phyloP scores from a whole-genome alignment of 2,888 invertebrate genomes.

The Drosophila birchii region DNA sequence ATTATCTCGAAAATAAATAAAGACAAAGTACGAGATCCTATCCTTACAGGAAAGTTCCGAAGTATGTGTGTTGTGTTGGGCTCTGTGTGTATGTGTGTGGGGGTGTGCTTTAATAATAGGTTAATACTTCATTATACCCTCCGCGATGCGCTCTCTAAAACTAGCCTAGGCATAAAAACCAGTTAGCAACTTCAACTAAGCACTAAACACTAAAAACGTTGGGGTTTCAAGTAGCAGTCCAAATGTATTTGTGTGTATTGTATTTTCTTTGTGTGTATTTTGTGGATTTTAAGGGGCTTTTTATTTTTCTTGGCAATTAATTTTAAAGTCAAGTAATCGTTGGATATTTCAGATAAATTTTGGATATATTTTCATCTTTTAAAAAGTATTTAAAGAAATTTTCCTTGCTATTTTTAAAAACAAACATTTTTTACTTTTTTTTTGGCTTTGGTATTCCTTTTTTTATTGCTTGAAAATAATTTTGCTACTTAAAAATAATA shows the following conservation, averaged over 20 bases:
- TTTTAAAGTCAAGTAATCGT: background rate
- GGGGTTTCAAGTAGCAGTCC: conserved; percentile 83
- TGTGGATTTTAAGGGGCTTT: conserved; percentile 1
- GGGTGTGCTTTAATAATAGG: conserved; percentile 48
- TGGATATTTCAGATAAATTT: background rate
- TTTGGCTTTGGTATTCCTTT: background rate
- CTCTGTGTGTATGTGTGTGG: conserved; percentile 12
- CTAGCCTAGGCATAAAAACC: conserved; percentile 65
- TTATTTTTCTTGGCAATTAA: background rate
- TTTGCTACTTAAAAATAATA: conserved; percentile 8
- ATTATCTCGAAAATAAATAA: conserved; percentile 54
- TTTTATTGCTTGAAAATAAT: background rate
- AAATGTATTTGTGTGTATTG: conserved; percentile 42
- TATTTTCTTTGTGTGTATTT: conserved; percentile 3
- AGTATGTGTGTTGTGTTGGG: conserved; percentile 52
- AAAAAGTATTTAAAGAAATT: background rate
- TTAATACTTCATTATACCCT: conserved; percentile 63
- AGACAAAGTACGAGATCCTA: conserved; percentile 73
- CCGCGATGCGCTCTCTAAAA: conserved; percentile 47
- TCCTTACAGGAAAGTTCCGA: conserved; percentile 78
- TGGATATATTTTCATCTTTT: background rate
- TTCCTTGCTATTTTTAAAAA: background rate
- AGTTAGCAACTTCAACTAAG: conserved; percentile 67
- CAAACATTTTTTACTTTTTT: background rate
- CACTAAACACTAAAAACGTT: conserved; percentile 65